Conservation (phyloP, 2,888 invertebrate species). For the Sepioteuthis lessoniana region DNA sequence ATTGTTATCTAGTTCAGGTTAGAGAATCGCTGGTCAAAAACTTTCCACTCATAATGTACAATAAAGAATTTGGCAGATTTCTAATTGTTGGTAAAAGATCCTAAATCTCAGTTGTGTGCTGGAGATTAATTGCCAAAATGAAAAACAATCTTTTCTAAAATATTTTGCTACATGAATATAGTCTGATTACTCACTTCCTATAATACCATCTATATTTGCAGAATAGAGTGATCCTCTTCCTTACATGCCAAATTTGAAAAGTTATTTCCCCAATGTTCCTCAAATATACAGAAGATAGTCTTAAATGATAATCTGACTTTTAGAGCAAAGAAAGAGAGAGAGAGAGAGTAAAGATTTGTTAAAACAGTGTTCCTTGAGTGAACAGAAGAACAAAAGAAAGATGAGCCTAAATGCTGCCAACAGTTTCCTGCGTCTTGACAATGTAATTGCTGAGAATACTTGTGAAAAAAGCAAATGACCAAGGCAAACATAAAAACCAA, state of each 20-base stretch:
- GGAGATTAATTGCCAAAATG: neutral
- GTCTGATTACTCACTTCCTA: slow-evolving; percentile 2
- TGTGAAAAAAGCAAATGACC: neutral
- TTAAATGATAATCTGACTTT: neutral
- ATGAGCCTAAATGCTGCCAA: slow-evolving; percentile 20
- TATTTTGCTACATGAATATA: neutral
- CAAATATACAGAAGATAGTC: neutral
- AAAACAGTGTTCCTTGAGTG: neutral
- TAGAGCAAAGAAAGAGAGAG: neutral
- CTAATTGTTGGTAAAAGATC: neutral
- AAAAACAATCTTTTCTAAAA: neutral
- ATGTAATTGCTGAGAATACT: neutral
- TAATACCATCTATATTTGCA: neutral
- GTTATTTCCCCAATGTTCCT: neutral
- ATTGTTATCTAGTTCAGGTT: neutral
- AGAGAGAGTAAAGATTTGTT: neutral
- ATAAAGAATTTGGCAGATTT: neutral
- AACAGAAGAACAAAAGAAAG: neutral
- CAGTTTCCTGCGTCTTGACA: slow-evolving; percentile 18
- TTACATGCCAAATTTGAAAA: neutral
- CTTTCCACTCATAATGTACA: neutral
- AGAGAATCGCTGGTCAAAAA: neutral
- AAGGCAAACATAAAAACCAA: neutral
- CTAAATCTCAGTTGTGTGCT: neutral
- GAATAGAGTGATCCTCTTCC: neutral